Base-by-base conservation (phyloP, 2,113 vertebrate genomes). In the Potamarius usumacintae region DNA sequence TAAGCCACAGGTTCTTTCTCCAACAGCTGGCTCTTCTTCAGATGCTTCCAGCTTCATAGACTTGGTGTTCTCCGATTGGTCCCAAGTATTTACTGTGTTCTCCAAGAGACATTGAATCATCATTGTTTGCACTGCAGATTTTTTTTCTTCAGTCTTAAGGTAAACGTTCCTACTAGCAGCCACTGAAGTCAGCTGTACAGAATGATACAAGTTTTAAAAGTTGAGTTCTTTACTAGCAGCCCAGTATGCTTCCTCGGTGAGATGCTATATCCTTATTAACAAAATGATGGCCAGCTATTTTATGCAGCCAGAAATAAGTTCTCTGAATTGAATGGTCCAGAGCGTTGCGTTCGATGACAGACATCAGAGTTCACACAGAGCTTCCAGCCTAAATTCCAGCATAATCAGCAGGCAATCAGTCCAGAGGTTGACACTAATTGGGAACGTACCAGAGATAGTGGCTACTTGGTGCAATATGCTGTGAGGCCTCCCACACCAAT, bases 371-470 rank as follows among this genome's bases (percentile, higher is more conserved):
- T 89, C 84, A 10, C 10, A 74, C 67, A 65, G 18, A 76, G 83
- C 80, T 65, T 87, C 57, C 72, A 78, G 86, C 86, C 42, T 87
- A 53, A 78, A 42, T 42, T 42, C 42, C 42, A 42, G 34, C 34
- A 42, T 42, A 42, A 65, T 53, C 86, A 67, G 60, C 82, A 84
- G 27, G 63, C 18, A 30, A 27, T n/a, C 57, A 87, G 77, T 87
- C 80, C 81, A 85, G 58, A 86, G 84, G 85, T 88, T 76, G 82
- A 74, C 82, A 87, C 20, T 20, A 88, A 14, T 71, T 82, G 84
- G 79, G 87, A 86, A 89, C 85, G 60, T 88, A 87, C 90, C n/a
- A 82, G 67, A 72, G 78, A 84, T 60, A 88, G 86, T 25, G 25
- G 52, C 52, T 72, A 79, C 89, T 62, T 76, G 42, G 82, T 86